Percentiles rank a stretch among this genome's conserved stretches.
These are phyloP conservation scores for Leucoraja ocellata DNA, from an alignment of 2,797 vertebrate genomes.

Conservation along the genomic window DNA sequence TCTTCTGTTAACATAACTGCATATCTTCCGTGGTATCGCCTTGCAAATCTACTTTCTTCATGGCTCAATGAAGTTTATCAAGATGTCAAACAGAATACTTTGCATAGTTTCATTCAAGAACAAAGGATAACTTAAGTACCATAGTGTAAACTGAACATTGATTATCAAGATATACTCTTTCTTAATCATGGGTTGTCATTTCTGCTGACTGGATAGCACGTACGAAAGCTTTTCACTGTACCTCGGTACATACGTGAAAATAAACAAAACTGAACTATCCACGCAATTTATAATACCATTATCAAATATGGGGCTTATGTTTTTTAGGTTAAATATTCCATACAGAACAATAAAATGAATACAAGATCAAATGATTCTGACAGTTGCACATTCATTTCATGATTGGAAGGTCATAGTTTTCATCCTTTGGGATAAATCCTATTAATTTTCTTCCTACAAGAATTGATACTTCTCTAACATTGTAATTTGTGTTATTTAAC, in stretches of 20 bases:
- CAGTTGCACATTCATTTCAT: neutral
- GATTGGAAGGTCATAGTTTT: neutral
- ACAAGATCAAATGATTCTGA: neutral
- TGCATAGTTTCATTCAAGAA: neutral
- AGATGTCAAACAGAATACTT: neutral
- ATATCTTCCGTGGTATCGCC: neutral
- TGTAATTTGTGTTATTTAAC: neutral
- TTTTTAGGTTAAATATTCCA: neutral
- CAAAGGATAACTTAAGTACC: neutral
- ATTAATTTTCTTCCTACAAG: neutral
- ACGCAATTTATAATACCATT: neutral
- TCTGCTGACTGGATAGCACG: too few relatives aligned
- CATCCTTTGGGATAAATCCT: neutral
- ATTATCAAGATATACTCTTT: neutral
- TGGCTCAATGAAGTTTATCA: constrained; percentile 13
- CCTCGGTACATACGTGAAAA: too few relatives aligned
- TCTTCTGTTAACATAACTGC: neutral
- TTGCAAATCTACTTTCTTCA: neutral
- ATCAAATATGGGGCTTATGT: neutral
- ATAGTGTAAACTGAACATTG: neutral
- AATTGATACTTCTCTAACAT: neutral
- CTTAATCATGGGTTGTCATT: too few relatives aligned
- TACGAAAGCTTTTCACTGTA: too few relatives aligned
- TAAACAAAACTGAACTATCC: too few relatives aligned
- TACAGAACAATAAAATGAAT: neutral